Conservation (phyloP, 1,140 invertebrate genomes). For the Drosophila bocqueti region DNA sequence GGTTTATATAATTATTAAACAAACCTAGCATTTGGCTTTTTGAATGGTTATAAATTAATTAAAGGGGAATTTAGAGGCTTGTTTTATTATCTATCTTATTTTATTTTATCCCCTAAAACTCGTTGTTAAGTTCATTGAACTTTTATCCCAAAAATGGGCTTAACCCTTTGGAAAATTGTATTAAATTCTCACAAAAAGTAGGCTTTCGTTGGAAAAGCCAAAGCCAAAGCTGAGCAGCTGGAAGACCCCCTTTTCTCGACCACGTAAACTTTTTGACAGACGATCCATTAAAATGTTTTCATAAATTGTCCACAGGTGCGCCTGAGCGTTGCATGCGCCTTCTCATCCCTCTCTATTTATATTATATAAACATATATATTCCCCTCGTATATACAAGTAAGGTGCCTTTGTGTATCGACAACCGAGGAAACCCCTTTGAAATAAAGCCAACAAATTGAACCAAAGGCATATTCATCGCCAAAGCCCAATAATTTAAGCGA, state of each 20-base stretch:
- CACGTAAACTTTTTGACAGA: constrained; percentile 68
- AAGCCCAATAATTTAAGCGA: constrained; percentile 69
- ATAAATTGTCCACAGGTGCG: constrained; percentile 74
- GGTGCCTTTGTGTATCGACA: constrained; percentile 2
- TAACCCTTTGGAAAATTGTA: not conserved
- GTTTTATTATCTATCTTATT: not conserved
- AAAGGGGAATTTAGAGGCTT: not conserved
- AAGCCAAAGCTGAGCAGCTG: not conserved
- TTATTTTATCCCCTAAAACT: too few species aligned
- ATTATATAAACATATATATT: not conserved
- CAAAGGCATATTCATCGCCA: constrained; percentile 55
- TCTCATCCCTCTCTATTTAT: not conserved
- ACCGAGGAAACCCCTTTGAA: constrained; percentile 33
- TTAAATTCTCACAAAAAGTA: not conserved
- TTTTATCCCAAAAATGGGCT: not conserved
- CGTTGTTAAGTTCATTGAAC: not conserved
- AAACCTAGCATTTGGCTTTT: not conserved
- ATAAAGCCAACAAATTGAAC: constrained; percentile 74
- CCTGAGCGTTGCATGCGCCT: constrained; percentile 19
- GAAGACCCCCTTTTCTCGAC: not conserved
- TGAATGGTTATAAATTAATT: not conserved
- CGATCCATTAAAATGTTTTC: constrained; percentile 77
- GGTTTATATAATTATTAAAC: not conserved
- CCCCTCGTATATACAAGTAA: not conserved
- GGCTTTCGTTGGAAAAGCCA: not conserved